Percentiles rank a stretch among this genome's conserved stretches.
These are phyloP conservation scores for Cariama cristata DNA, from an alignment of 2,113 vertebrate genomes.

Conservation along the genomic window DNA sequence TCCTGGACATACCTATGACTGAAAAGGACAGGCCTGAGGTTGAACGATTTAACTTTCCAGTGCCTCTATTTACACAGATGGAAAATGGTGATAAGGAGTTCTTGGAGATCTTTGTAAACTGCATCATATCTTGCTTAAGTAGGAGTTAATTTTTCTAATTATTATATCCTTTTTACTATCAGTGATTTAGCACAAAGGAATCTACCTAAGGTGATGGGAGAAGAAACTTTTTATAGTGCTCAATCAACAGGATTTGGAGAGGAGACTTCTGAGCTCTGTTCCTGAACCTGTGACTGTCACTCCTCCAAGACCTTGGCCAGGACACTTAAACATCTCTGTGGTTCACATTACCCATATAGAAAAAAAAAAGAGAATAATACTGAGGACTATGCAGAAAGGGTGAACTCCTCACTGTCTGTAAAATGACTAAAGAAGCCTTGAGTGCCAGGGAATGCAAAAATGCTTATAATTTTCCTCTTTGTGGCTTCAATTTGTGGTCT, in stretches of 20 bases:
- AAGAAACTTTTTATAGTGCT: not conserved
- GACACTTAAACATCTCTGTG: not conserved
- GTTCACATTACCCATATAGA: not conserved
- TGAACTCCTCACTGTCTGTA: not conserved
- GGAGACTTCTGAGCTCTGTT: not conserved
- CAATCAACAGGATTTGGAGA: not conserved
- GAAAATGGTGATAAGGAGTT: not conserved
- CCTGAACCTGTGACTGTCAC: not conserved
- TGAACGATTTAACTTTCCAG: not conserved
- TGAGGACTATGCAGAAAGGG: not conserved
- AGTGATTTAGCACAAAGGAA: constrained; percentile 14
- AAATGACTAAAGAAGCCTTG: not conserved
- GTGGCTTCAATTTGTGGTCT: not conserved
- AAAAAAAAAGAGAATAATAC: not conserved
- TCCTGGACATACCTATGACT: not conserved
- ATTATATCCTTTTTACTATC: not conserved
- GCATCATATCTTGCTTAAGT: not conserved
- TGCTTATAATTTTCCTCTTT: not conserved
- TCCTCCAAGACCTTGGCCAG: not conserved
- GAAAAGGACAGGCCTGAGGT: not conserved
- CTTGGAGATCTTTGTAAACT: constrained; percentile 20
- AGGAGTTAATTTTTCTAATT: constrained; percentile 40
- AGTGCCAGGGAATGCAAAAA: not conserved
- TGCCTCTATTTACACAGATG: not conserved
- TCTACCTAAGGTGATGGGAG: not conserved